Evolutionary conservation across 2,797 vertebrate species (phyloP).

Genomic region (Poeciliopsis turneri): DNA sequence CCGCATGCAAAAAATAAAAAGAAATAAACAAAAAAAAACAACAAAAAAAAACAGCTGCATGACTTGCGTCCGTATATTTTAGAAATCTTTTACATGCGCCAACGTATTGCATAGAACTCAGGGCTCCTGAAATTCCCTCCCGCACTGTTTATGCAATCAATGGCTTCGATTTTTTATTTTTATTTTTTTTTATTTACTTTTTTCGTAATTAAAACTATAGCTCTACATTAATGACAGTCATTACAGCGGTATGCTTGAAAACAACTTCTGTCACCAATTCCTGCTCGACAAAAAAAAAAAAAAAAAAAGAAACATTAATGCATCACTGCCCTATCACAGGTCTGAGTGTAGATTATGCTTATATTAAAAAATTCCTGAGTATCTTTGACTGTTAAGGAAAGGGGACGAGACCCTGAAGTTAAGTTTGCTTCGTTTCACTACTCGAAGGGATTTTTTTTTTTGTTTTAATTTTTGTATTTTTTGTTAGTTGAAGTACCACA

Average conservation of each 20-base stretch:
- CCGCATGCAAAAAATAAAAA: conserved; percentile 67
- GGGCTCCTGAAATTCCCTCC: conserved; percentile 53
- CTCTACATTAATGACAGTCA: conserved; percentile 59
- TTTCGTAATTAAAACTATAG: conserved; percentile 43
- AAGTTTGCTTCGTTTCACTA: conserved; percentile 51
- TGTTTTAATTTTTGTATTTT: not conserved
- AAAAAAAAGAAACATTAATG: conserved; percentile 61
- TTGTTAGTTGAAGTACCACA: conserved; percentile 21
- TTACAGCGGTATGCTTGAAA: conserved; percentile 49
- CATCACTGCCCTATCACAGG: conserved; percentile 75
- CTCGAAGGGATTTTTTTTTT: conserved; percentile 7
- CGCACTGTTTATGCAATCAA: conserved; percentile 70
- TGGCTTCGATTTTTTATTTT: conserved; percentile 49
- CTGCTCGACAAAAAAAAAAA: conserved; percentile 59
- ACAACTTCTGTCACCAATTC: conserved; percentile 47
- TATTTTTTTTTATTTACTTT: conserved; percentile 21
- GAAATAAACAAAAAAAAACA: fast-evolving
- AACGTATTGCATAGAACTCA: conserved; percentile 77
- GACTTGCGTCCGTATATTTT: conserved; percentile 80
- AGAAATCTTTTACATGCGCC: conserved; percentile 74
- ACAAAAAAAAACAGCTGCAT: conserved; percentile 69
- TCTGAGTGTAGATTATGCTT: conserved; percentile 59
- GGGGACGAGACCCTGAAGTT: conserved; percentile 66
- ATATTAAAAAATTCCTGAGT: conserved; percentile 80
- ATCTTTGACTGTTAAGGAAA: conserved; percentile 69